Base-by-base conservation (phyloP, 1,140 invertebrate genomes). In the Danaus melanippus region DNA sequence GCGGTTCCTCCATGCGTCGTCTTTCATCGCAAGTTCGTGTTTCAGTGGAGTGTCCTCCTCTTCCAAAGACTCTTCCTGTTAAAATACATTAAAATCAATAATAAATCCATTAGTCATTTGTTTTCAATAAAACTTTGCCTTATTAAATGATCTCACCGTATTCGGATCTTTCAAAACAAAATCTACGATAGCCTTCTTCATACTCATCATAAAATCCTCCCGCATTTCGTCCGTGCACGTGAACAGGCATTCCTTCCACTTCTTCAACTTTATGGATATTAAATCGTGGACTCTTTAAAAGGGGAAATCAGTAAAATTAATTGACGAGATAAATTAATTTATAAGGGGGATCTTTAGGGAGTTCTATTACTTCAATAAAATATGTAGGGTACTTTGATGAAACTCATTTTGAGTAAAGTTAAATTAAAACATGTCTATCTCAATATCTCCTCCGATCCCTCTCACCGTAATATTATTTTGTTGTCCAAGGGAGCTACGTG, bases 131-230 rank as follows among this genome's bases (percentile, higher is more conserved):
- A 32, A 32, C 4, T 32, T 32, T 32, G 15, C 1, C 15, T 32
- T 4, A 32, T 7, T 7, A 11, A n/a, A 53, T n/a, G 12, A 52
- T n/a, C 46, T 15, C 60, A 87, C 83, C 76, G 85, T 88, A 58
- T 85, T 78, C 1, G 93, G 91, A 84, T 96, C 93, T 71, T 92
- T 91, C 2, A 98, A 82, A 2, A 96, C 95, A 82, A 95, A 97
- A 87, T 97, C 95, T 2, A 96, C 91, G 5, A 95, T 91, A 0
- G 95, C 93, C 81, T 96, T 97, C 74, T 97, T 97, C 56, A 97
- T 93, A 64, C 92, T 93, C 64, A 93, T 89, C 64, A 93, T 89
- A 79, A 95, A 97, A 67, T 96, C 93, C 60, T 94, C 91, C 67
- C 92, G 88, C 67, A 92, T 89, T 72, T 94, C 92, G 55, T 89